Percentiles rank a stretch among this genome's conserved stretches.
Evolutionary conservation across 2,797 vertebrate genomes (phyloP).

Genomic region (Pristis pectinata): DNA sequence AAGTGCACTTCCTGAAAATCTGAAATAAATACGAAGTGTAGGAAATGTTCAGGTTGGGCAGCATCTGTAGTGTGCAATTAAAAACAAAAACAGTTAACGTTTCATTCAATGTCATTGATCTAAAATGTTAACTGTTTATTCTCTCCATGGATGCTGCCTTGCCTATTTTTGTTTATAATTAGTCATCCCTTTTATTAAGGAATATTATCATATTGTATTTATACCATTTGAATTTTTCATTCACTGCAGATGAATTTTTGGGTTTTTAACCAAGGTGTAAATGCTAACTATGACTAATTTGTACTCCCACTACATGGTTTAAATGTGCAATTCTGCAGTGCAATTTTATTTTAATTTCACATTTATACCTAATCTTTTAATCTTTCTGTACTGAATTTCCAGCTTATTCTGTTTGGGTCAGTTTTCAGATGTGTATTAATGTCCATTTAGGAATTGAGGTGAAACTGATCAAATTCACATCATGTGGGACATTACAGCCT

Average conservation of each 20-base stretch:
- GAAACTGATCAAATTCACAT: not conserved
- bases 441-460: not conserved
- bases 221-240: not conserved
- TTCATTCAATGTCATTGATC: no score
- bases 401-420: not conserved
- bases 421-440: not conserved
- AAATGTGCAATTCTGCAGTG: not conserved
- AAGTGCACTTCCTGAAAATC: no score
- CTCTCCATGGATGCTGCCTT: no score
- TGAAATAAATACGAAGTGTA: no score
- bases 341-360: not conserved
- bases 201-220: no score
- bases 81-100: no score
- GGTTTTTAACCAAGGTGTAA: not conserved
- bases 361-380: not conserved
- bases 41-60: no score
- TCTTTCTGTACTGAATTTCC: not conserved
- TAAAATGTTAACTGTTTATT: no score
- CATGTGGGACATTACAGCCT: not conserved
- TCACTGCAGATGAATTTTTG: not conserved
- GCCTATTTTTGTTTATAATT: no score
- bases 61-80: no score
- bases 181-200: no score
- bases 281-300: not conserved
- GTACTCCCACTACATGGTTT: not conserved